Base-by-base conservation (phyloP, 2,797 vertebrate genomes). In the Macrochelys suwanniensis region DNA sequence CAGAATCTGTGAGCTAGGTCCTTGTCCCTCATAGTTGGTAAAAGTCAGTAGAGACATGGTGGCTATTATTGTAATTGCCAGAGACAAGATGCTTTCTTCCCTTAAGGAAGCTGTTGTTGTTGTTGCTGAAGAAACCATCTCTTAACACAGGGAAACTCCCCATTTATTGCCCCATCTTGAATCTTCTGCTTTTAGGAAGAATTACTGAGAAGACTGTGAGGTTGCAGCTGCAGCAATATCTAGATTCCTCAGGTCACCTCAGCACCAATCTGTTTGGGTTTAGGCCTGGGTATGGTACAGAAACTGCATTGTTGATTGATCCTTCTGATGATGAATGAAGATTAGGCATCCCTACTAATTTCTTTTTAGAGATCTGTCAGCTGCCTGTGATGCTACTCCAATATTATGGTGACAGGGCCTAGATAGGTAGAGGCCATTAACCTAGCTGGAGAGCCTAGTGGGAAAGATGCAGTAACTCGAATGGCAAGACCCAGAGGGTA, bases 171-270 rank as follows among this genome's bases (percentile, higher is more conserved):
- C 88, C 83, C 90, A 25, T 93, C 94, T 92, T 78, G 87, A 93
- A 90, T 91, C 95, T 94, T 80, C 88, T 68, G 79, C 59, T 97
- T 95, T 85, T 79, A 89, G 92, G 77, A 56, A 92, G 79, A 86
- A 91, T 93, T 94, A 95, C 86, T 91, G 88, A 96, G 89, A 96
- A 87, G 84, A 57, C 84, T 96, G 86, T 92, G 53, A 89, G 93
- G 95, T 84, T 96, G 93, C 96, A 96, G 95, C 96, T 97, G 95
- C 92, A 97, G 95, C 93, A 97, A 96, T 94, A 97, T 94, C 92
- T 97, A 92, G 93, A 97, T 87, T 97, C 96, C 92, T 96, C 94
- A 94, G 87, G 94, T 97, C 95, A 97, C 94, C 92, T 95, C 93
- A 95, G 94, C 79, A 91, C 25, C 76, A 88, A 84, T 90, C 93